A percentile compares a stretch with the other conserved stretches of the same genome.
phyloP scores from a whole-genome alignment of 2,797 vertebrate species.

The Florisuga fusca region DNA sequence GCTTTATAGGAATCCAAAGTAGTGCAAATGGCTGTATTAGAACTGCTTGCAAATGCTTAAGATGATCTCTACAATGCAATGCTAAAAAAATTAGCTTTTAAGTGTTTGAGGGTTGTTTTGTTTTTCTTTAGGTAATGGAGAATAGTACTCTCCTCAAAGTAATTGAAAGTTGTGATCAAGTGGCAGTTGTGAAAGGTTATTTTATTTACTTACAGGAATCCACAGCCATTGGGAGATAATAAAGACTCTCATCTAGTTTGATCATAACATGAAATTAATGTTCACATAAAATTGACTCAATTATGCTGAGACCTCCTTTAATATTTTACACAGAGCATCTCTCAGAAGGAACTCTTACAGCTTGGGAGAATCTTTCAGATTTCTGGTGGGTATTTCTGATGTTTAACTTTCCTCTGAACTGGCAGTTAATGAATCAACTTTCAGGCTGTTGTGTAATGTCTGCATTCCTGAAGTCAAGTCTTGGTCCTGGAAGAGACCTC shows the following conservation, averaged over 20 bases:
- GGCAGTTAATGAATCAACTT: background rate
- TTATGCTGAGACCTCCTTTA: background rate
- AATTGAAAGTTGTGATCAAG: background rate
- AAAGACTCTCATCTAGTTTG: background rate
- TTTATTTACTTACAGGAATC: slow-evolving; percentile 65
- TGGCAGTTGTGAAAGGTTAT: background rate
- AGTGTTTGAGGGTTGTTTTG: background rate
- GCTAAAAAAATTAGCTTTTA: background rate
- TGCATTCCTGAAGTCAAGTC: background rate
- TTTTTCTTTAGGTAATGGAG: background rate
- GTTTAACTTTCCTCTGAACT: background rate
- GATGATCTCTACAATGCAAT: background rate
- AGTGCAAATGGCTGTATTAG: background rate
- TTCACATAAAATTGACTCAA: background rate
- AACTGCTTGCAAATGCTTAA: background rate
- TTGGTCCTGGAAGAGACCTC: background rate
- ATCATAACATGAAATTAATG: slow-evolving; percentile 13
- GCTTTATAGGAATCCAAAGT: background rate
- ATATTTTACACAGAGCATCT: background rate
- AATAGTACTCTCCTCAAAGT: background rate
- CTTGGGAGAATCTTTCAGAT: background rate
- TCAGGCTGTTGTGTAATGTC: background rate
- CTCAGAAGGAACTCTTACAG: background rate
- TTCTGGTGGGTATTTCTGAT: background rate
- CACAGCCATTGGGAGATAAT: background rate